A percentile compares a stretch with the other conserved stretches of the same genome.
Evolutionary conservation across 2,888 invertebrate species (phyloP).

Genomic region (Machimus atricapillus): DNA sequence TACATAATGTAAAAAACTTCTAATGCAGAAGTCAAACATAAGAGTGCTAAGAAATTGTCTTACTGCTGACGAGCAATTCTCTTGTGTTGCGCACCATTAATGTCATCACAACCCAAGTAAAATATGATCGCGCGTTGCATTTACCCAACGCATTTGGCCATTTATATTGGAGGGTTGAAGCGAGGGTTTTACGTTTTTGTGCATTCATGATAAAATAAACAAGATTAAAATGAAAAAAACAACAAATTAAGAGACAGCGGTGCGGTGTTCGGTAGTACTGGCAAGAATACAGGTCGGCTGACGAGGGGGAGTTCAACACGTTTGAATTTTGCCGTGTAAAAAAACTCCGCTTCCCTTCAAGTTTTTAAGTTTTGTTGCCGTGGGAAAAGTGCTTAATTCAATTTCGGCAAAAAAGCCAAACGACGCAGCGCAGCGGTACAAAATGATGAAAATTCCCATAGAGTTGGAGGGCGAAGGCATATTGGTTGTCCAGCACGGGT

Average conservation of each 20-base stretch:
- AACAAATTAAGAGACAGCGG: background rate
- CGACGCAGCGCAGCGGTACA: background rate
- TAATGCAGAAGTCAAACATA: background rate
- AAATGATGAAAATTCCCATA: conserved; percentile 18
- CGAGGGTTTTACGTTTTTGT: background rate
- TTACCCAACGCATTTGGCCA: background rate
- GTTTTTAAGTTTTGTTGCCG: conserved; percentile 12
- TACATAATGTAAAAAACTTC: background rate
- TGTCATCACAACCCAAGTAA: background rate
- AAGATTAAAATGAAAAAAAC: background rate
- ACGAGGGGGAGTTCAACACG: conserved; percentile 24
- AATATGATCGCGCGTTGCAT: conserved; percentile 20
- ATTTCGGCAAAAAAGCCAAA: conserved; percentile 11
- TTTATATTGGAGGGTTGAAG: background rate
- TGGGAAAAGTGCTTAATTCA: conserved; percentile 21
- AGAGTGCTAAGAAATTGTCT: background rate
- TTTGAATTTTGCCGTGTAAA: conserved; percentile 21
- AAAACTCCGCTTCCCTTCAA: background rate
- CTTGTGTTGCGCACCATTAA: background rate
- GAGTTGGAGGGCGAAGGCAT: background rate
- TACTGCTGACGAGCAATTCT: background rate
- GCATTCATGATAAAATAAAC: conserved; percentile 2
- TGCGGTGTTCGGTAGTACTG: background rate
- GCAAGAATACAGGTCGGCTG: background rate
- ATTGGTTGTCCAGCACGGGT: background rate